These are phyloP conservation scores for Scomberomorus guttatus DNA, from an alignment of 2,797 vertebrate species.

Conservation along the genomic window DNA sequence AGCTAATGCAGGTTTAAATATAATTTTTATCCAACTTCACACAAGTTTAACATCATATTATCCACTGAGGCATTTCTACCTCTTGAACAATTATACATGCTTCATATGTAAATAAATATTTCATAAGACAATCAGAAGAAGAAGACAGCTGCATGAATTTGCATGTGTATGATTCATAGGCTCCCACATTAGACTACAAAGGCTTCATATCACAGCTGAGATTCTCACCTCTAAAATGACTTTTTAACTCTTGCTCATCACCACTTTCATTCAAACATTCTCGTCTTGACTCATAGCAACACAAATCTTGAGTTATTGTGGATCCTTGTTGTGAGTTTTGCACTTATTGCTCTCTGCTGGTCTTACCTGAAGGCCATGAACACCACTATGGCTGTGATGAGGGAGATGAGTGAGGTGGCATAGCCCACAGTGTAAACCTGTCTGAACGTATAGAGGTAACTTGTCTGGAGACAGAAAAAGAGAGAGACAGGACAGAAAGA, in stretches of 20 bases:
- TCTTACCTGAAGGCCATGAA: conserved; percentile 86
- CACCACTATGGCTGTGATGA: conserved; percentile 85
- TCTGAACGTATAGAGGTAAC: conserved; percentile 88
- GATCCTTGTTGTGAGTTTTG: neutral
- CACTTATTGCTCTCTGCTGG: neutral
- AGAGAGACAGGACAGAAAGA: conserved; percentile 5
- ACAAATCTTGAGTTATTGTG: conserved; percentile 8
- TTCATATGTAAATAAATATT: neutral
- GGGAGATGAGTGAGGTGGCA: conserved; percentile 87
- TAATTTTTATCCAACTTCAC: too few relatives aligned
- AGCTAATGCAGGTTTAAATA: too few relatives aligned
- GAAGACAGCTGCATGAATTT: neutral
- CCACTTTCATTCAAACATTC: neutral
- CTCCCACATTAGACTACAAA: neutral
- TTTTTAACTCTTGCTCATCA: neutral
- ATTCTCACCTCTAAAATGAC: neutral
- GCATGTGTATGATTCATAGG: conserved; percentile 12
- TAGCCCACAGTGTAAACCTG: conserved; percentile 88
- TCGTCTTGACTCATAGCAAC: neutral
- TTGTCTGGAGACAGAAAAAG: conserved; percentile 80
- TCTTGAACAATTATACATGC: neutral
- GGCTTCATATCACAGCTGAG: neutral
- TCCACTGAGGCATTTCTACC: neutral
- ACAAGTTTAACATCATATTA: neutral
- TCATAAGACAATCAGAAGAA: neutral